These are phyloP conservation scores for Pangasianodon hypophthalmus DNA, from an alignment of 2,113 vertebrate genomes.

Conservation along the genomic window DNA sequence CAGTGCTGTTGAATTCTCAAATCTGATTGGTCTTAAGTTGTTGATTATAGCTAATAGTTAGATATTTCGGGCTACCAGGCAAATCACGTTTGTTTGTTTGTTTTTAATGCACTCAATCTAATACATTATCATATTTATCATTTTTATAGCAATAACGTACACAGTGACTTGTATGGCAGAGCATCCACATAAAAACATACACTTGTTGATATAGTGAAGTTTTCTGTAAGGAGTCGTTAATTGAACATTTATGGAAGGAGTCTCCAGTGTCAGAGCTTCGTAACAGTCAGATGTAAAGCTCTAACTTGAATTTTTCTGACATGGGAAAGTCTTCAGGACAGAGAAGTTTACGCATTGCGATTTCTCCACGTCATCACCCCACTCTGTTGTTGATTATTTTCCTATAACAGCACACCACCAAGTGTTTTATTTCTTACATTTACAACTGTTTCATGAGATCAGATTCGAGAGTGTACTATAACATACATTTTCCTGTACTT, in stretches of 20 bases:
- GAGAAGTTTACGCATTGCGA: background rate
- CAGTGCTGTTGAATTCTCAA: background rate
- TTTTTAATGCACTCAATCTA: background rate
- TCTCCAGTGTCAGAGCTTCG: background rate
- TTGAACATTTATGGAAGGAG: background rate
- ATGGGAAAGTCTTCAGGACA: background rate
- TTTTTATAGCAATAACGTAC: background rate
- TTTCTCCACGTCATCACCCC: background rate
- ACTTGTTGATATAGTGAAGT: background rate
- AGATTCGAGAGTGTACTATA: background rate
- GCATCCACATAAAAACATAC: background rate
- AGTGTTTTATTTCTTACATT: background rate
- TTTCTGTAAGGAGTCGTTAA: background rate
- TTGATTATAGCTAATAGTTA: background rate
- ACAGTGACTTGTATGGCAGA: background rate
- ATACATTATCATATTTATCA: background rate
- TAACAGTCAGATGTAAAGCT: background rate
- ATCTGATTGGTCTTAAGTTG: background rate
- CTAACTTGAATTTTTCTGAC: background rate
- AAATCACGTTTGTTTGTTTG: no score
- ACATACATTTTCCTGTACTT: background rate
- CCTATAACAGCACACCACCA: background rate
- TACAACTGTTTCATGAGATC: background rate
- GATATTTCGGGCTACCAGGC: no score
- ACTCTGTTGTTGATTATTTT: background rate